phyloP scores from a whole-genome alignment of 1,140 invertebrate species.

The Drosophila tropicalis region DNA sequence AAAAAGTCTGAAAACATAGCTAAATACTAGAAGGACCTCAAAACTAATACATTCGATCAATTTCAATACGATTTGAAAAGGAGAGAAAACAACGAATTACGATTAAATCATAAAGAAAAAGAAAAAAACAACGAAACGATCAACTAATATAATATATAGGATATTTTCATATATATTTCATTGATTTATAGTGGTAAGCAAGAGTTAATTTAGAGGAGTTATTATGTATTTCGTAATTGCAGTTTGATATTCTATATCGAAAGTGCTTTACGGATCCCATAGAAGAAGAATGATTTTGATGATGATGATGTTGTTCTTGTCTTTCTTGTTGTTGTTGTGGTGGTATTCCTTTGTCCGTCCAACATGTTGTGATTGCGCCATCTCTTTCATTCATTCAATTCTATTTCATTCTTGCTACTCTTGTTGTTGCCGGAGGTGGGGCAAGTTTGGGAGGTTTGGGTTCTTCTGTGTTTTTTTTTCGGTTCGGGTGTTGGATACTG shows the following conservation, averaged over 20 bases:
- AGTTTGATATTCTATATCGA: slow-evolving; percentile 41
- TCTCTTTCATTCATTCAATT: slow-evolving; percentile 8
- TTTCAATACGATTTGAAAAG: slow-evolving; percentile 51
- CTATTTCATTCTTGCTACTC: neutral
- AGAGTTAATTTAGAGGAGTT: slow-evolving; percentile 16
- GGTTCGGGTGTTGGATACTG: slow-evolving; percentile 15
- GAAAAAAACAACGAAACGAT: slow-evolving; percentile 55
- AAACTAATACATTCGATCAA: slow-evolving; percentile 40
- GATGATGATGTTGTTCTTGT: too few species aligned
- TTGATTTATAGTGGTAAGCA: slow-evolving; percentile 49
- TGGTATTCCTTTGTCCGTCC: slow-evolving; percentile 9
- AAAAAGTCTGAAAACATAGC: slow-evolving; percentile 16
- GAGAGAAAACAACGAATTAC: slow-evolving; percentile 46
- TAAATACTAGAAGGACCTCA: neutral
- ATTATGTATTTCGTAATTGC: slow-evolving; percentile 57
- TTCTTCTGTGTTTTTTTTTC: neutral
- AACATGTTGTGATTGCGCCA: slow-evolving; percentile 15
- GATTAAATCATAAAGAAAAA: slow-evolving; percentile 16
- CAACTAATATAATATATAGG: slow-evolving; percentile 1
- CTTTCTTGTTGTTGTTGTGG: slow-evolving; percentile 15
- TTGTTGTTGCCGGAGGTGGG: neutral
- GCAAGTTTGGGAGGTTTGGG: neutral
- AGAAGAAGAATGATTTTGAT: too few species aligned
- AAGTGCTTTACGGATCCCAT: neutral
- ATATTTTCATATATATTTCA: neutral